These are phyloP conservation scores for Nymphalis io DNA, from an alignment of 1,140 invertebrate genomes.

Conservation along the genomic window DNA sequence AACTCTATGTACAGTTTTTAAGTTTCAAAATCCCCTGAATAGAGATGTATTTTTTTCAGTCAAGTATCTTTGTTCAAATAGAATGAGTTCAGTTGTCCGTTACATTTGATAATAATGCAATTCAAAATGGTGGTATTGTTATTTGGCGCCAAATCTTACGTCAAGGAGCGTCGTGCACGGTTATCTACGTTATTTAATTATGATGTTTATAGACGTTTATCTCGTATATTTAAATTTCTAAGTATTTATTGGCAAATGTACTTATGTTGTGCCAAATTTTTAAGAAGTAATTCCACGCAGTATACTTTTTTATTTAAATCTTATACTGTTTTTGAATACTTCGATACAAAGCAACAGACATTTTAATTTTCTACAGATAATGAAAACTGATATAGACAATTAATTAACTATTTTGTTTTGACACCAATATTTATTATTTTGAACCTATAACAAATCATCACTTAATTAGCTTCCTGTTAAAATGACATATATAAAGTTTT, in stretches of 20 bases:
- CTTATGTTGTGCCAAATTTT: background rate
- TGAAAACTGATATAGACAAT: no score
- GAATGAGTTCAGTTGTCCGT: slow-evolving; percentile 43
- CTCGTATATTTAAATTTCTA: background rate
- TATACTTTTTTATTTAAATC: no score
- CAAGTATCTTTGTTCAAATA: slow-evolving; percentile 24
- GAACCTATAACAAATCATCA: no score
- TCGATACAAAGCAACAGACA: no score
- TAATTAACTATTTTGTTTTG: no score
- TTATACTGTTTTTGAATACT: no score
- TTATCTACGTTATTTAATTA: slow-evolving; percentile 32
- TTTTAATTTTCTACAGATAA: no score
- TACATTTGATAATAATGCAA: slow-evolving; percentile 47
- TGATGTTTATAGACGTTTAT: slow-evolving; percentile 19
- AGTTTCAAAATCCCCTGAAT: background rate
- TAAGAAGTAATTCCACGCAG: no score
- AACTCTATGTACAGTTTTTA: background rate
- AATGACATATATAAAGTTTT: no score
- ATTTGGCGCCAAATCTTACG: slow-evolving; percentile 56
- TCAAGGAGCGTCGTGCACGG: slow-evolving; percentile 40
- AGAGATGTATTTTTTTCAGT: background rate
- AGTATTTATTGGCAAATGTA: background rate
- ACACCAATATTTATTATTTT: no score
- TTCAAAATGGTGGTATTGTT: slow-evolving; percentile 43
- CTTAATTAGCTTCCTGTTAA: no score